Conservation (phyloP, 2,113 vertebrate species). For the Datnioides undecimradiatus region DNA sequence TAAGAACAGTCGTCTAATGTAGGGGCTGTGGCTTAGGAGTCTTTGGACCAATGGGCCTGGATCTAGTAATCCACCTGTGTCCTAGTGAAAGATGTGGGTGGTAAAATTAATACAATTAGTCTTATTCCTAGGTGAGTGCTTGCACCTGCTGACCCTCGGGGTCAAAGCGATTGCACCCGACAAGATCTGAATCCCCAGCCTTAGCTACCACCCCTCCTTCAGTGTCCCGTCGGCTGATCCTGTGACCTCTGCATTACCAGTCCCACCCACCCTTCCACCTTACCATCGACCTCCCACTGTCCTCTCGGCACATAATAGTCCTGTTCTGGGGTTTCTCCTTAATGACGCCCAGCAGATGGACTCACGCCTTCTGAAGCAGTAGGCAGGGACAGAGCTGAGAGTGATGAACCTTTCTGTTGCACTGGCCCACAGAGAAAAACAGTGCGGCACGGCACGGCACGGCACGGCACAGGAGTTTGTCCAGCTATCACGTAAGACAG, state of each 20-base stretch:
- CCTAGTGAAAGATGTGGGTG: neutral
- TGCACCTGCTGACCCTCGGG: constrained; percentile 5
- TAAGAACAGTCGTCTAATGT: too few species aligned
- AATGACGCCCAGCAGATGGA: constrained; percentile 56
- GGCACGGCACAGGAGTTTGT: neutral
- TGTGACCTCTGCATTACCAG: neutral
- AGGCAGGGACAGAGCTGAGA: neutral
- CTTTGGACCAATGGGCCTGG: too few species aligned
- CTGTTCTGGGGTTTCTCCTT: constrained; percentile 22
- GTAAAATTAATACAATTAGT: neutral
- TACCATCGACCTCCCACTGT: constrained; percentile 2
- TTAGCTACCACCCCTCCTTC: neutral
- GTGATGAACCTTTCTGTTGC: constrained; percentile 13
- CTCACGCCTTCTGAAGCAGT: neutral
- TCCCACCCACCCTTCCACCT: neutral
- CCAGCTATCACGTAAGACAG: neutral
- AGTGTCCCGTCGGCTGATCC: constrained; percentile 27
- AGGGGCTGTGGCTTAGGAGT: too few species aligned
- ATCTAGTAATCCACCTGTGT: too few species aligned
- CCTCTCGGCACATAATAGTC: constrained; percentile 33
- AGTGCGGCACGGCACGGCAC: neutral
- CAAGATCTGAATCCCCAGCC: neutral
- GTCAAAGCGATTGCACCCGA: constrained; percentile 6
- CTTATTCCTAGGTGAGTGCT: neutral
- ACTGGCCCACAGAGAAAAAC: neutral